Conservation (phyloP, 2,888 invertebrate species). For the Mythimna ferrago region DNA sequence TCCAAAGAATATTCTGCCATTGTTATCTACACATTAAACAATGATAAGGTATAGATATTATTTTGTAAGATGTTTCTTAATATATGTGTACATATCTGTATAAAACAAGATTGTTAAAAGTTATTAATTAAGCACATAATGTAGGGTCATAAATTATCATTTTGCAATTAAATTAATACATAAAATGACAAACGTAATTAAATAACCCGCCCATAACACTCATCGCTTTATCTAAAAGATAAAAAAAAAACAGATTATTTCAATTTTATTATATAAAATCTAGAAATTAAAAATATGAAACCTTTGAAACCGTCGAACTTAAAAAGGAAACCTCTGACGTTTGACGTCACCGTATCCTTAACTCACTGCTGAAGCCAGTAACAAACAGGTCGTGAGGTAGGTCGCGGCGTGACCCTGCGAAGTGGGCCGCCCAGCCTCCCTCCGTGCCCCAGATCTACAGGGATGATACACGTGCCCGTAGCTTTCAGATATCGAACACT, state of each 20-base stretch:
- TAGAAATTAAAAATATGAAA: too few relatives aligned
- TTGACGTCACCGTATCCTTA: constrained; percentile 39
- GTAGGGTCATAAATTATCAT: too few relatives aligned
- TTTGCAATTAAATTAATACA: too few relatives aligned
- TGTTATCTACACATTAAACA: neutral
- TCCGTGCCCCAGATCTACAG: constrained; percentile 70
- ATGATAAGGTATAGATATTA: neutral
- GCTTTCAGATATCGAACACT: constrained; percentile 28
- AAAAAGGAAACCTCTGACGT: constrained; percentile 8
- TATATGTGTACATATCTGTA: neutral
- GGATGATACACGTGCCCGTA: constrained; percentile 62
- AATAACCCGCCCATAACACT: too few relatives aligned
- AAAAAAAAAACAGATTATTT: too few relatives aligned
- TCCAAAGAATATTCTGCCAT: neutral
- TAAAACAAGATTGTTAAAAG: too few relatives aligned
- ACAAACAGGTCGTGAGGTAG: constrained; percentile 83
- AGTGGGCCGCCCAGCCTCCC: constrained; percentile 72
- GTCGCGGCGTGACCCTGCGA: constrained; percentile 77
- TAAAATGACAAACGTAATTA: too few relatives aligned
- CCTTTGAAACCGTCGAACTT: neutral
- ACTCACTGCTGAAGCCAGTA: constrained; percentile 48
- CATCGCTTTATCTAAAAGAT: too few relatives aligned
- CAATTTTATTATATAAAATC: too few relatives aligned
- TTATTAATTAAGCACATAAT: too few relatives aligned
- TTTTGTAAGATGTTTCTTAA: neutral